Conservation (phyloP, 2,888 invertebrate genomes). For the Himalopsyche tibetana region DNA sequence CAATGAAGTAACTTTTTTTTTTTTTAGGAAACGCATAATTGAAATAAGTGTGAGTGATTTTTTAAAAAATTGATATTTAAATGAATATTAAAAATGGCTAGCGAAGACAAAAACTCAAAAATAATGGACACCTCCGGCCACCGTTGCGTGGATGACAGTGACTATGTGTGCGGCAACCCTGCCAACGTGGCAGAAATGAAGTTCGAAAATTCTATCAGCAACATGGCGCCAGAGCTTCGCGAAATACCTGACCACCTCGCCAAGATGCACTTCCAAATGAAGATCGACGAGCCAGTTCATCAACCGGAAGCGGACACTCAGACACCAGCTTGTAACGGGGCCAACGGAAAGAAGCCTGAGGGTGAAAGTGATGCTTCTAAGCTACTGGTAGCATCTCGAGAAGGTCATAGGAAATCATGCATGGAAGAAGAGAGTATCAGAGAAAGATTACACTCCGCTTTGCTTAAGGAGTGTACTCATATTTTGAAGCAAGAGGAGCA, state of each 20-base stretch:
- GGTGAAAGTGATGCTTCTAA: not conserved
- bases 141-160: slow-evolving; percentile 34
- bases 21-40: too few relatives aligned
- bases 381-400: slow-evolving; percentile 31
- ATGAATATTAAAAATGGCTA: slow-evolving; percentile 55
- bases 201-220: slow-evolving; percentile 25
- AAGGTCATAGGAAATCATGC: slow-evolving; percentile 76
- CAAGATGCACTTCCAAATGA: slow-evolving; percentile 33
- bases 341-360: slow-evolving; percentile 32
- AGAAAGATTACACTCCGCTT: slow-evolving; percentile 78
- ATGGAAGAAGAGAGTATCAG: slow-evolving; percentile 84
- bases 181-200: slow-evolving; percentile 19
- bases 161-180: not conserved
- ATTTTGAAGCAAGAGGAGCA: slow-evolving; percentile 80
- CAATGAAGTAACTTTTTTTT: too few relatives aligned
- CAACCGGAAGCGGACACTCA: not conserved
- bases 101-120: slow-evolving; percentile 50
- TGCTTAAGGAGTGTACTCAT: slow-evolving; percentile 82
- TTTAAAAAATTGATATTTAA: not conserved
- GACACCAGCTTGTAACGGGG: not conserved
- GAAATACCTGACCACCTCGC: not conserved
- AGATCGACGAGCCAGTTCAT: slow-evolving; percentile 21
- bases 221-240: not conserved
- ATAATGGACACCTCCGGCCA: slow-evolving; percentile 44
- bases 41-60: too few relatives aligned